Base-by-base conservation (phyloP, 2,113 vertebrate genomes). In the Spilogale gracilis region DNA sequence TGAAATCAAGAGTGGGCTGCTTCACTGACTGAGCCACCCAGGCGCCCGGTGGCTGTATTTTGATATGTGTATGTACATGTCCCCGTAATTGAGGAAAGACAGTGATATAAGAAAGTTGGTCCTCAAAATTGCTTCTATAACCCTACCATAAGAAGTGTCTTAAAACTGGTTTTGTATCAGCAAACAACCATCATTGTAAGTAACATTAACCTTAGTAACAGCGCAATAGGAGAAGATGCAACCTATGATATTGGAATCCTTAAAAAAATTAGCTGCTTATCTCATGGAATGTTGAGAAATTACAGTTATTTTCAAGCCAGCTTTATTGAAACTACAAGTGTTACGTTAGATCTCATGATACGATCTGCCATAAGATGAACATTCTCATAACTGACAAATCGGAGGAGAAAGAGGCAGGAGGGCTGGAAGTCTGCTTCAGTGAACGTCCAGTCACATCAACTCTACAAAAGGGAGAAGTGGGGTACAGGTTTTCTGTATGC, bases 1-100 rank as follows among this genome's bases (percentile, higher is more conserved):
- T 2, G 3, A 38, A 69, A 38, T 69, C 32, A 38, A 38, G 8
- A 38, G 32, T 20, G 0, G 0, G 32, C 8, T 0, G n/a, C 32
- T 38, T 38, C 16, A 18, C 67, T 1, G 3, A 20, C 67, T 69
- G 16, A 38, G 67, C 67, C 32, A 38, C 67, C 67, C 6, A 9
- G 32, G 67, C 1, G 17, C 17, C 67, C 17, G 16, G 4, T 9
- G 30, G 48, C 30, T 25, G 18, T 27, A 6, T 67, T 69, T 86
- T 86, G 61, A 13, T 54, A 52, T 50, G 20, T 54, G 12, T 67
- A n/a, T 30, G 38, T n/a, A 52, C 61, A n/a, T 11, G 30, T 12
- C 30, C 12, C 6, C 63, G 23, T 50, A 54, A 65, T 12, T 23
- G 38, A 73, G 38, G 9, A 52, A 52, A n/a, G 83, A 52, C 17